These are phyloP conservation scores for Luehdorfia chinensis DNA, from an alignment of 1,140 invertebrate genomes.

Conservation along the genomic window DNA sequence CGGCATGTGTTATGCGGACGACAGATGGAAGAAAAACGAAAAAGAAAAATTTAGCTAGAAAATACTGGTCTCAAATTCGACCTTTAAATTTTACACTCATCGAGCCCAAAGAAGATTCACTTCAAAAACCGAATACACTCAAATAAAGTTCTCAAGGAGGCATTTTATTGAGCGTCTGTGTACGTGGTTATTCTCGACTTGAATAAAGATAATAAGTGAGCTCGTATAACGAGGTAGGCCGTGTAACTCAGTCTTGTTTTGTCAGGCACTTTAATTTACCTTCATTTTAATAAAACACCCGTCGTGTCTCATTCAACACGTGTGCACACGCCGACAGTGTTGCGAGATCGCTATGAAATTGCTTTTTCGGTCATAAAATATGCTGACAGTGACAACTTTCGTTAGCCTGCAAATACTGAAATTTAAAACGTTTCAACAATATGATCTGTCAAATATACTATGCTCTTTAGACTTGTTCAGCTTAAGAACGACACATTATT, in stretches of 20 bases:
- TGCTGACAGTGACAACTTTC: constrained; percentile 23
- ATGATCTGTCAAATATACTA: not conserved
- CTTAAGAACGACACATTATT: too few relatives aligned
- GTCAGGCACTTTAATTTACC: constrained; percentile 20
- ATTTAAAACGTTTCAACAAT: constrained; percentile 5
- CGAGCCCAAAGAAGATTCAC: too few relatives aligned
- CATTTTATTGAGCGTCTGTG: not conserved
- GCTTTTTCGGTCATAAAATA: constrained; percentile 36
- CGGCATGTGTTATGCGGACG: too few relatives aligned
- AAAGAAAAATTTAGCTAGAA: too few relatives aligned
- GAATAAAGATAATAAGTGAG: not conserved
- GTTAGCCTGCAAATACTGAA: constrained; percentile 6
- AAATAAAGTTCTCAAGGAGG: too few relatives aligned
- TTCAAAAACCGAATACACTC: too few relatives aligned
- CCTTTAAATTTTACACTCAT: too few relatives aligned
- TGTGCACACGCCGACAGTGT: constrained; percentile 25
- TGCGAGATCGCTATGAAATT: constrained; percentile 29
- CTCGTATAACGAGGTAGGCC: constrained; percentile 2
- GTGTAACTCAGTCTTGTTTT: constrained; percentile 15
- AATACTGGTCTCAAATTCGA: too few relatives aligned
- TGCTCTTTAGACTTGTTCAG: too few relatives aligned
- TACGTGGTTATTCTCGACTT: constrained; percentile 1
- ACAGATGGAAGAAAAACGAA: too few relatives aligned
- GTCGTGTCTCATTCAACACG: constrained; percentile 29
- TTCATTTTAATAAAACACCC: constrained; percentile 39